A percentile compares a stretch with the other conserved stretches of the same genome.
These are phyloP conservation scores for Galleria mellonella DNA, from an alignment of 1,140 invertebrate genomes.

Conservation along the genomic window DNA sequence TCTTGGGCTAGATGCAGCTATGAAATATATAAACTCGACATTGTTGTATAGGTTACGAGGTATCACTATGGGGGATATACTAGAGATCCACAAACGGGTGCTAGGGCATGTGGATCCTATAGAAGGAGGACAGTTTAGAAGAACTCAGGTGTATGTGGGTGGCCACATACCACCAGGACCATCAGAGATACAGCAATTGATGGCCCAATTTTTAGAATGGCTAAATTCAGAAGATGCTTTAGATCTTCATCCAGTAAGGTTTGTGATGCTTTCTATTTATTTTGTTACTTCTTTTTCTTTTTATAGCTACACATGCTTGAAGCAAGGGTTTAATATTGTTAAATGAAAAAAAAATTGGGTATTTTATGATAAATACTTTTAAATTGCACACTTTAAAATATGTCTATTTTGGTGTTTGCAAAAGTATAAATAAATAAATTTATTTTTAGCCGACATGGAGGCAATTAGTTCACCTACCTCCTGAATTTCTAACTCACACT, in stretches of 20 bases:
- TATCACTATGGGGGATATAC: slow-evolving; percentile 89
- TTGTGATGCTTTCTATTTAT: slow-evolving; percentile 25
- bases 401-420: no score
- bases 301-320: no score
- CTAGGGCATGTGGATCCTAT: slow-evolving; percentile 94
- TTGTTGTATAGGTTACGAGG: slow-evolving; percentile 84
- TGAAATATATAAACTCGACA: slow-evolving; percentile 96
- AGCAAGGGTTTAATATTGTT: no score
- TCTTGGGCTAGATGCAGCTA: slow-evolving; percentile 93
- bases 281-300: not conserved
- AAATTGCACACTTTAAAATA: no score
- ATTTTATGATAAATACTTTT: no score
- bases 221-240: slow-evolving; percentile 90
- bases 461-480: no score
- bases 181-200: slow-evolving; percentile 84
- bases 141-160: slow-evolving; percentile 93
- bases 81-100: slow-evolving; percentile 94
- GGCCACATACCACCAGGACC: slow-evolving; percentile 92
- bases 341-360: no score
- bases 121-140: slow-evolving; percentile 87
- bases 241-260: slow-evolving; percentile 91
- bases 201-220: slow-evolving; percentile 94
- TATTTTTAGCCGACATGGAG: no score
- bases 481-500: no score
- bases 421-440: no score